Evolutionary conservation across 2,113 vertebrate species (phyloP).

Genomic region (Trachemys scripta): DNA sequence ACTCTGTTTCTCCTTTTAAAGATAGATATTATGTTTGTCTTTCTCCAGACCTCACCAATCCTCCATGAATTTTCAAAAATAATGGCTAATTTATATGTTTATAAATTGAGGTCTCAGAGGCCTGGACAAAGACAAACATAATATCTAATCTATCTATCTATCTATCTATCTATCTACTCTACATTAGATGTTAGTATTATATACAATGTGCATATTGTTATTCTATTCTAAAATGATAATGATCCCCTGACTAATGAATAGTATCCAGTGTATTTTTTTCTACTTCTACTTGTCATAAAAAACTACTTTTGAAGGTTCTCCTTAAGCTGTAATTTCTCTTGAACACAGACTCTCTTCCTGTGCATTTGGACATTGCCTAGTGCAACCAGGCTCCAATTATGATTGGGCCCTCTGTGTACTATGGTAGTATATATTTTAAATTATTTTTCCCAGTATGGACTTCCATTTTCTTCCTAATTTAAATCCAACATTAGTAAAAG

Average conservation of each 20-base stretch:
- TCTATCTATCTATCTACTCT: not conserved
- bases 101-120: too few species aligned
- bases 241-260: not conserved
- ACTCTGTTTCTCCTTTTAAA: too few species aligned
- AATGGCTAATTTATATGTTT: not conserved
- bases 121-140: too few species aligned
- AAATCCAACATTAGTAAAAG: not conserved
- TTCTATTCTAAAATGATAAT: not conserved
- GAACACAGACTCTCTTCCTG: not conserved
- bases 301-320: not conserved
- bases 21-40: too few species aligned
- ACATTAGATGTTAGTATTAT: not conserved
- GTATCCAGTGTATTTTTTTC: not conserved
- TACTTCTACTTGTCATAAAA: not conserved
- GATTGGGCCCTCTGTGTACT: not conserved
- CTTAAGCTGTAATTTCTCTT: not conserved
- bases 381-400: not conserved
- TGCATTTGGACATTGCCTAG: not conserved
- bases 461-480: not conserved
- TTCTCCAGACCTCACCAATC: too few species aligned
- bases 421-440: not conserved
- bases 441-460: not conserved
- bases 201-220: not conserved
- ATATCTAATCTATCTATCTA: too few species aligned
- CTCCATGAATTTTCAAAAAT: too few species aligned